Evolutionary conservation across 2,797 vertebrate genomes (phyloP).

Genomic region (Erethizon dorsatum): DNA sequence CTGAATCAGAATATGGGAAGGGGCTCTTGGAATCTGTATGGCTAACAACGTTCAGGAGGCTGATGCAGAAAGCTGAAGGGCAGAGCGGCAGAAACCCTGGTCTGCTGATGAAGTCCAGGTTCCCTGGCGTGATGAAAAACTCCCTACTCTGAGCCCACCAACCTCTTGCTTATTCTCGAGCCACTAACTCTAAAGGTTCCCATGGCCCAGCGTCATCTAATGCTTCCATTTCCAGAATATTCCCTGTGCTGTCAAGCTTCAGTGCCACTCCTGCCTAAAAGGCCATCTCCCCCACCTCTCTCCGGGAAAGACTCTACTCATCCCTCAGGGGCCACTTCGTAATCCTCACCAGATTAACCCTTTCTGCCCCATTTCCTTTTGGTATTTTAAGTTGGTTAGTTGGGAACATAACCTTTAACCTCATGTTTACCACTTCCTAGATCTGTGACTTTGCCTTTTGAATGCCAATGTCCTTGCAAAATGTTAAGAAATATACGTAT

Average conservation of each 20-base stretch:
- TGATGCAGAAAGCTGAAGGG: neutral
- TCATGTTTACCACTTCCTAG: constrained; percentile 3
- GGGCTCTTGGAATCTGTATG: neutral
- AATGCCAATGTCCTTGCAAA: constrained; percentile 23
- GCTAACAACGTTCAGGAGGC: neutral
- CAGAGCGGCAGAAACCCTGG: neutral
- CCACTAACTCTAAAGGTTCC: neutral
- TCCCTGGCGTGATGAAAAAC: neutral
- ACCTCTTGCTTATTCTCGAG: constrained; percentile 18
- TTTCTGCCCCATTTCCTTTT: constrained; percentile 5
- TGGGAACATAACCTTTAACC: neutral
- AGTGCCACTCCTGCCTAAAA: neutral
- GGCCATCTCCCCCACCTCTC: neutral
- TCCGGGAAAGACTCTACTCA: neutral
- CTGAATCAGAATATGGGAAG: neutral
- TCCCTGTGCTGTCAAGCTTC: neutral
- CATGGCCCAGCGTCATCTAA: neutral
- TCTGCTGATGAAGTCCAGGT: neutral
- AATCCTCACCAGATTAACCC: neutral
- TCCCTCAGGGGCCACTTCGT: neutral
- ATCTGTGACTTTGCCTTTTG: neutral
- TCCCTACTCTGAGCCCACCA: neutral
- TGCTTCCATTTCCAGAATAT: constrained; percentile 30
- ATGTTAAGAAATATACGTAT: neutral
- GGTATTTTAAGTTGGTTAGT: constrained; percentile 9